phyloP scores from a whole-genome alignment of 2,797 vertebrate genomes.

The Coracias cyanogaster region DNA sequence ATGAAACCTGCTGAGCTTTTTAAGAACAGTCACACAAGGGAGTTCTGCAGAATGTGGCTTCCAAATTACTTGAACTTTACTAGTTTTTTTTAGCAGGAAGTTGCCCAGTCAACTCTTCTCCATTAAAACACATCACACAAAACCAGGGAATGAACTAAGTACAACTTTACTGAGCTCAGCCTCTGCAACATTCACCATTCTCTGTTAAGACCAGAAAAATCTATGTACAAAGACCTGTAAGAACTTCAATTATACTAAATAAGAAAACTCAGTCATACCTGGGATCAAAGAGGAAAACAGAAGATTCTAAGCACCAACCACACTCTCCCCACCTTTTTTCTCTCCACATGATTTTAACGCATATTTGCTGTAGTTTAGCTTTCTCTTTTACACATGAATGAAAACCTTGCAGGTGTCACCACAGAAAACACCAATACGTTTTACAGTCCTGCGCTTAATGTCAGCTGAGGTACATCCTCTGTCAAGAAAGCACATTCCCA shows the following conservation, averaged over 20 bases:
- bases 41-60: neutral
- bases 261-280: neutral
- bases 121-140: neutral
- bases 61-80: neutral
- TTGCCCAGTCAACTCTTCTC: neutral
- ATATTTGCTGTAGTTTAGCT: neutral
- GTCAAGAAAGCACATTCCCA: neutral
- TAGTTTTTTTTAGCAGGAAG: neutral
- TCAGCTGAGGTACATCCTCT: neutral
- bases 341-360: neutral
- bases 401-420: neutral
- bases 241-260: neutral
- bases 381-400: neutral
- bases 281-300: constrained; percentile 9
- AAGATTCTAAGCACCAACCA: neutral
- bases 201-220: neutral
- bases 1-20: neutral
- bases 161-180: neutral
- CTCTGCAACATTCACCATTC: neutral
- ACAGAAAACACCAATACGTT: neutral
- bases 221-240: neutral
- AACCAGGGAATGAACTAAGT: neutral
- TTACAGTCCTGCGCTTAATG: neutral
- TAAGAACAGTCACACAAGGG: neutral
- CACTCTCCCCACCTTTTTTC: neutral